Conservation (phyloP, 2,888 invertebrate genomes). For the Andrena camellia region DNA sequence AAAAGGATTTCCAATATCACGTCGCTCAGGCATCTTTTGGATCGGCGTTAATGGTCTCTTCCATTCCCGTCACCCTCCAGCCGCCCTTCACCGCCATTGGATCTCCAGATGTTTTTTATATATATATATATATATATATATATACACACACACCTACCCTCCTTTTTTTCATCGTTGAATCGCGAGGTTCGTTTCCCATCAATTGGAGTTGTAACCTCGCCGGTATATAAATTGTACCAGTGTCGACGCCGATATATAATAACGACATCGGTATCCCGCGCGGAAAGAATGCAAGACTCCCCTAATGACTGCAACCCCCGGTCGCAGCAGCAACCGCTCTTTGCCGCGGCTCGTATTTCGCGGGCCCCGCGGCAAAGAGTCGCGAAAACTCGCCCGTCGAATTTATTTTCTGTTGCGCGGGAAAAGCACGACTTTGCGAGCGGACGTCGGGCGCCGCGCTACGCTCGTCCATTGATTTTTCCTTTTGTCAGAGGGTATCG, state of each 20-base stretch:
- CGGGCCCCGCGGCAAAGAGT: conserved; percentile 16
- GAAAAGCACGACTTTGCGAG: background rate
- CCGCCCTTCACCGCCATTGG: conserved; percentile 25
- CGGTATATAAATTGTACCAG: conserved; percentile 53
- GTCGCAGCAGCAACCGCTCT: conserved; percentile 2
- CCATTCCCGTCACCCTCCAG: conserved; percentile 30
- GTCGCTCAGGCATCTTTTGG: conserved; percentile 58
- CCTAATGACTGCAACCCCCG: conserved; percentile 37
- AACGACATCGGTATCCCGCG: conserved; percentile 40
- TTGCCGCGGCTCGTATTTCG: background rate
- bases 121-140: conserved; percentile 17
- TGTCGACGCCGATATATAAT: conserved; percentile 55
- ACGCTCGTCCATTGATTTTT: background rate
- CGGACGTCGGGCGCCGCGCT: background rate
- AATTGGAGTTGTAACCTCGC: conserved; percentile 46
- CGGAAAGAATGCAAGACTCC: conserved; percentile 41
- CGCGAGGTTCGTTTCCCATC: conserved; percentile 45
- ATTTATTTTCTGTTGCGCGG: conserved; percentile 26
- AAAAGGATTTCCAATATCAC: conserved; percentile 63
- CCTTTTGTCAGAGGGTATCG: conserved; percentile 1
- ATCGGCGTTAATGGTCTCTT: conserved; percentile 66
- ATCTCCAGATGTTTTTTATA: conserved; percentile 26
- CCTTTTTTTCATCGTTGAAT: conserved; percentile 38
- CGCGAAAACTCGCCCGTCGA: background rate
- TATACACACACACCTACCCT: background rate